A percentile compares a stretch with the other conserved stretches of the same genome.
Evolutionary conservation across 2,113 vertebrate genomes (phyloP).

Genomic region (Hydrochoerus hydrochaeris): DNA sequence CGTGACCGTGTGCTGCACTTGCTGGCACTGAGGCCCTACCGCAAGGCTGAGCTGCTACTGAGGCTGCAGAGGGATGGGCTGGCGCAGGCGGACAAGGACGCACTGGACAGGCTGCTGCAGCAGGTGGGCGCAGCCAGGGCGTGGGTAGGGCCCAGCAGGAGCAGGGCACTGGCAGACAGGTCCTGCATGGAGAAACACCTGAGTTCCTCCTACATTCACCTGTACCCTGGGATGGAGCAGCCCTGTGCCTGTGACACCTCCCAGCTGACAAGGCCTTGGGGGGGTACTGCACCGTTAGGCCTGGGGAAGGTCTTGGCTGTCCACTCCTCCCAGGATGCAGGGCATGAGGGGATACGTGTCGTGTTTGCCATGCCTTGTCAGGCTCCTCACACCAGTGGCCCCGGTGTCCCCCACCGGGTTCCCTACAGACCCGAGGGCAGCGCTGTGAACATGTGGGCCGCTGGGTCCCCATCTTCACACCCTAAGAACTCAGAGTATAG

Average conservation of each 20-base stretch:
- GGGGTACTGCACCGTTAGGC: too few species aligned
- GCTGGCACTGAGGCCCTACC: slow-evolving; percentile 97
- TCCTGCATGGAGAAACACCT: too few species aligned
- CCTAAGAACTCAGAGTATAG: background rate
- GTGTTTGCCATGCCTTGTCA: too few species aligned
- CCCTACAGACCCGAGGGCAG: background rate
- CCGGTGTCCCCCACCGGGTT: background rate
- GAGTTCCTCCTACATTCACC: too few species aligned
- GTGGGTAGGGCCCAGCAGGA: too few species aligned
- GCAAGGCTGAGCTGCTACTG: slow-evolving; percentile 96
- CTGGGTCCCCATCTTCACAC: background rate
- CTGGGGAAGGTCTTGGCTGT: too few species aligned
- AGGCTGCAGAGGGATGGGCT: slow-evolving; percentile 97
- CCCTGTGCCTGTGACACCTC: too few species aligned
- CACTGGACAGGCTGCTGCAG: slow-evolving; percentile 94
- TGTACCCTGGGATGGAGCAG: too few species aligned
- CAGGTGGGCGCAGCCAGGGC: slow-evolving; percentile 85
- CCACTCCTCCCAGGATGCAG: too few species aligned
- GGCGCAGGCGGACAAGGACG: slow-evolving; percentile 92
- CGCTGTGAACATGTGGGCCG: background rate
- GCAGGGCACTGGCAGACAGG: too few species aligned
- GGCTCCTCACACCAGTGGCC: background rate
- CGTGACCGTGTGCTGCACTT: slow-evolving; percentile 95
- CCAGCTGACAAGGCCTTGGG: too few species aligned
- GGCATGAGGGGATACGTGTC: background rate